These are phyloP conservation scores for Syrrhaptes paradoxus DNA, from an alignment of 2,113 vertebrate species.

Conservation along the genomic window DNA sequence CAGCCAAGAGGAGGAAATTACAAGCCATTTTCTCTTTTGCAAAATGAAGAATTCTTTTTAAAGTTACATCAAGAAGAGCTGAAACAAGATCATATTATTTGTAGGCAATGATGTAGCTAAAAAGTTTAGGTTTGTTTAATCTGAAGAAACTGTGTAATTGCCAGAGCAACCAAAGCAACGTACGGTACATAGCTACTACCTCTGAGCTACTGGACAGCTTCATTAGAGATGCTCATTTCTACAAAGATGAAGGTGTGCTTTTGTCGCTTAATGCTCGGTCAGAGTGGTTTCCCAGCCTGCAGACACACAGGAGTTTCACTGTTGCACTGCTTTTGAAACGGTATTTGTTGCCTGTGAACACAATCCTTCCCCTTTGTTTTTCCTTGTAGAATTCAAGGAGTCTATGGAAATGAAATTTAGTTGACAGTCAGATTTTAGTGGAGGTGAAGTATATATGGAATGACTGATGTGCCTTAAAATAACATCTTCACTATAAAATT, in stretches of 20 bases:
- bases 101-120: background rate
- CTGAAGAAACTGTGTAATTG: slow-evolving; percentile 20
- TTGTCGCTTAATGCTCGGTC: background rate
- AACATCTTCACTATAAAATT: background rate
- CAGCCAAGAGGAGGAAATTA: background rate
- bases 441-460: background rate
- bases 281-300: background rate
- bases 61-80: background rate
- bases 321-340: background rate
- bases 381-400: background rate
- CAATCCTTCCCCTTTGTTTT: background rate
- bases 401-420: background rate
- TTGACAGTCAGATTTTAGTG: background rate
- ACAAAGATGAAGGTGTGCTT: background rate
- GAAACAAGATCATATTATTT: background rate
- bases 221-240: background rate
- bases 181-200: slow-evolving; percentile 46
- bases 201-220: background rate
- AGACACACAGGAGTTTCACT: background rate
- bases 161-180: slow-evolving; percentile 55
- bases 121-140: slow-evolving; percentile 33
- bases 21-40: slow-evolving; percentile 37
- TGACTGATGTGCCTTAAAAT: slow-evolving; percentile 69
- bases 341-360: background rate
- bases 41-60: background rate